Evolutionary conservation across 1,140 invertebrate species (phyloP), one percentile per base, ranked within the genome.

Genomic region (Drosophila carrolli): DNA sequence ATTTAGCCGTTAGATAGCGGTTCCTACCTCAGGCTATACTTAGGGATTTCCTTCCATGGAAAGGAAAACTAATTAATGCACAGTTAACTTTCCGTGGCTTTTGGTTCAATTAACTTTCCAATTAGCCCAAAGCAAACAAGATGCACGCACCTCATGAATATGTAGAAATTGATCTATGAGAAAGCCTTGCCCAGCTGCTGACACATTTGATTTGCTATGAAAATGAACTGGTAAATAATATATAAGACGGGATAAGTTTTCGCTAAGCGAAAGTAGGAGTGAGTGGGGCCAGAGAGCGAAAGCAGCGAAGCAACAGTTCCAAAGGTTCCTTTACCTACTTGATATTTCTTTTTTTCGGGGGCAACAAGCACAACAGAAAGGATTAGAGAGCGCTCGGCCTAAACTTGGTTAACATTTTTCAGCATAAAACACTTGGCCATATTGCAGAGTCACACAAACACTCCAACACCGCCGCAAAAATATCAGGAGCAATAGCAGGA

Each of bases 231-330:
- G 65, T 71, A 57, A 71, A 71, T 71, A 71, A 71, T 71, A 14
- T 23, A 71, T 71, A 37, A 48, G 29, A 37, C 44, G 29, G 35
- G 44, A 71, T 71, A 71, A 71, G 67, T 71, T 71, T 58, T 41
- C 13, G 65, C n/a, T 32, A 7, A 14, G 9, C 14, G 50, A 29
- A 57, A 57, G 43, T 35, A n/a, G 11, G 10, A 23, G 29, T 51
- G 51, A 11, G 35, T 38, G 27, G 4, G 38, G 9, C 16, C 35
- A 5, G 51, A 23, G 55, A 40, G 58, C 50, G 29, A 29, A 37
- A 58, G 37, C 65, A 57, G 66, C 65, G 41, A 75, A 76, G 73
- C 72, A 77, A 77, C 74, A 77, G 73, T 77, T 77, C 53, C 74
- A 29, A 47, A 66, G n/a, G 43, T 29, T 32, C 29, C 29, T 71